Percentiles rank a stretch among this genome's conserved stretches.
phyloP scores from a whole-genome alignment of 2,113 vertebrate species.

The Okapia johnstoni region DNA sequence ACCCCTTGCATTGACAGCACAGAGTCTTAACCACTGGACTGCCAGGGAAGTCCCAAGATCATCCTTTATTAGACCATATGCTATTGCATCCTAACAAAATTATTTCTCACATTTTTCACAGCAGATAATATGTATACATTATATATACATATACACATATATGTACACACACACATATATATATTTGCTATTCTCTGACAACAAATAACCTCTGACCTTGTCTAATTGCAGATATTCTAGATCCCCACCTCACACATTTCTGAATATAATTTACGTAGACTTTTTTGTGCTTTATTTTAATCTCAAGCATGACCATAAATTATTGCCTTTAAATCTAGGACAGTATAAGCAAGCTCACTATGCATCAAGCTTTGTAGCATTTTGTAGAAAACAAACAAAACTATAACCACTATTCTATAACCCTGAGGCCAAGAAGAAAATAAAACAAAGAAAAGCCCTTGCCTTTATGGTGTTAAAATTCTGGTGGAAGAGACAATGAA shows the following conservation, averaged over 20 bases:
- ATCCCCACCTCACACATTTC: neutral
- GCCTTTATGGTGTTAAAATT: neutral
- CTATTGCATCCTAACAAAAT: neutral
- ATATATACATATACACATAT: neutral
- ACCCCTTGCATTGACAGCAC: neutral
- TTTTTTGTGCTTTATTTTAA: neutral
- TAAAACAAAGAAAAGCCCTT: neutral
- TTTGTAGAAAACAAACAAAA: neutral
- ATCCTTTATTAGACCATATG: neutral
- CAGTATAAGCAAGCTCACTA: neutral
- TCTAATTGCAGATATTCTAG: neutral
- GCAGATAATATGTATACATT: neutral
- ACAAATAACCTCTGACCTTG: neutral
- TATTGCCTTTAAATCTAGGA: neutral
- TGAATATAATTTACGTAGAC: neutral
- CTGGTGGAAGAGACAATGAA: neutral
- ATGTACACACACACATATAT: neutral
- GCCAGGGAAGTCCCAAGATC: neutral
- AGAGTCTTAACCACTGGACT: neutral
- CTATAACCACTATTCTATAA: neutral
- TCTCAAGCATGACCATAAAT: neutral
- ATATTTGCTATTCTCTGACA: neutral
- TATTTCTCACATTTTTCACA: neutral
- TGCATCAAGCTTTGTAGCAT: neutral
- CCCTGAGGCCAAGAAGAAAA: neutral